Conservation (phyloP, 2,888 invertebrate species). For the Automeris io region DNA sequence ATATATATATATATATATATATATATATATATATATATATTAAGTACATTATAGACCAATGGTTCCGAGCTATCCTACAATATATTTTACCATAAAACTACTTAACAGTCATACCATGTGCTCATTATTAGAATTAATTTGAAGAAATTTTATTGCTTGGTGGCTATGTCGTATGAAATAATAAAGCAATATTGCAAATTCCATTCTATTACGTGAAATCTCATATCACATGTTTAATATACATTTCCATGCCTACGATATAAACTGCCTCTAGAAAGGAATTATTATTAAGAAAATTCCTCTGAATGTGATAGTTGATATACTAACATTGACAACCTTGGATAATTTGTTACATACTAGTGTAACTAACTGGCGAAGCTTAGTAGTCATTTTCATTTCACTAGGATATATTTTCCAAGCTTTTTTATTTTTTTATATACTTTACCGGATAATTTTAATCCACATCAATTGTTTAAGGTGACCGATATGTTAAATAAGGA, state of each 20-base stretch:
- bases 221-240: not conserved
- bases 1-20: too few species aligned
- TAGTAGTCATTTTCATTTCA: too few species aligned
- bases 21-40: not conserved
- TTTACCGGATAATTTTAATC: too few species aligned
- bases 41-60: not conserved
- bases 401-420: too few species aligned
- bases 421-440: too few species aligned
- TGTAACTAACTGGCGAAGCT: too few species aligned
- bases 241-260: not conserved
- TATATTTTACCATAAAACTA: not conserved
- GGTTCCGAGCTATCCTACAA: not conserved
- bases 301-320: not conserved
- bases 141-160: not conserved
- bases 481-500: too few species aligned
- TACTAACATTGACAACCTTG: too few species aligned
- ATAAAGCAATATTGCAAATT: not conserved
- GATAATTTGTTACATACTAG: too few species aligned
- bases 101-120: not conserved
- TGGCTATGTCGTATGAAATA: not conserved
- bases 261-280: not conserved
- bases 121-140: not conserved
- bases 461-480: too few species aligned
- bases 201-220: not conserved
- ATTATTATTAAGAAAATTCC: not conserved